Evolutionary conservation across 2,113 vertebrate genomes (phyloP), one percentile per base, ranked within the genome.

Genomic region (Orientallactaga bullata): DNA sequence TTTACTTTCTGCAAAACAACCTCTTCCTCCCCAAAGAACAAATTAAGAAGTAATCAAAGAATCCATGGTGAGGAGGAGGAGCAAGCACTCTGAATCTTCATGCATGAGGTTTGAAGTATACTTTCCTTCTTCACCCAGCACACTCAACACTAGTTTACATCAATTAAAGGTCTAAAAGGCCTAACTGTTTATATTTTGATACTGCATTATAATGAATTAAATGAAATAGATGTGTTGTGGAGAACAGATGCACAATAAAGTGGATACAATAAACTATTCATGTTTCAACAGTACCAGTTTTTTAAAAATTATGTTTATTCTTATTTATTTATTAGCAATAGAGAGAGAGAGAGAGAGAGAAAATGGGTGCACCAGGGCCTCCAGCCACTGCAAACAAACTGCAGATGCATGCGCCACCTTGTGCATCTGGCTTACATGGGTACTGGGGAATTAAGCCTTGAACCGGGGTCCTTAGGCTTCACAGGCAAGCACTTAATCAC

Each of bases 81-180:
- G 21, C 26, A 26, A 81, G 13, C 28, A 28, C 55, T 55, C 37
- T 6, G 76, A 65, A 55, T 1, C n/a, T 86, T 55, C 55, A 37
- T 10, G 26, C 71, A 21, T 35, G 35, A 32, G 32, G 51, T 89
- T 21, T 61, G 21, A 76, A 93, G 61, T n/a, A 24, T 1, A 74
- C 12, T 24, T 65, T 69, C 65, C 35, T 76, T 85, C 7, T 90
- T 3, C 10, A 51, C 16, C 26, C 10, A 82, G n/a, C 11, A 94
- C 5, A 69, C 1, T 74, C 42, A 73, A 82, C 35, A 37, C 55
- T 82, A 82, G 10, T 55, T 55, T 63, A 37, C 17, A 84, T 39
- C 16, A 20, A 89, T 73, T 78, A 65, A 68, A 73, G 42, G 47
- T 82, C 42, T 42, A 37, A 94, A 80, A 92, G 93, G 55, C 37